Evolutionary conservation across 2,888 invertebrate genomes (phyloP), one percentile per base, ranked within the genome.

Genomic region (Sturmia bella): DNA sequence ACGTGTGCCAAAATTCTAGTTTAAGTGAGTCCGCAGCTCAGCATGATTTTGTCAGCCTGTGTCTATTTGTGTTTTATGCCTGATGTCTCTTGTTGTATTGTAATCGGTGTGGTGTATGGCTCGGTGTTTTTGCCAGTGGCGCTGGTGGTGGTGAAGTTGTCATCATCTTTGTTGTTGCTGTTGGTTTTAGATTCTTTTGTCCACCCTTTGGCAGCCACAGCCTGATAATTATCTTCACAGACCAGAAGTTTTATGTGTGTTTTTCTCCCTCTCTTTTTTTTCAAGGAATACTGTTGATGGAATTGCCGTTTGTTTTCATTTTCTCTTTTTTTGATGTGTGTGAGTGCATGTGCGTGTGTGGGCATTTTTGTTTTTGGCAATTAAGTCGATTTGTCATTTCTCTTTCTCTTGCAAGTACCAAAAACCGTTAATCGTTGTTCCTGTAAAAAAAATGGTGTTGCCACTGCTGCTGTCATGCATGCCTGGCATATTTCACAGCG

Each of bases 321-420:
- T 59, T 2, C n/a, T 13, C 1, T 3, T 69, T 4, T 48, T 12
- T 19, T 19, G 3, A 17, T 74, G n/a, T 21, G 17, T 48, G n/a
- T 54, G 6, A 64, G n/a, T 32, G 15, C 32, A 17, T 41, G 17
- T 66, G 21, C 24, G 24, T 59, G 17, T 59, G 27, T 43, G 52
- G 64, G 24, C 41, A n/a, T 70, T 43, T 57, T 59, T 68, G 78
- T 72, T 59, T 73, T 37, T 79, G 78, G 72, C 78, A 79, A 79
- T 79, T 79, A 79, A 79, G 72, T 79, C 78, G 72, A 79, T 79
- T 79, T 79, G 78, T 79, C 78, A 79, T 72, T 73, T 73, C 78
- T 59, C 78, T 52, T 79, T 52, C 72, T 43, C 21, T 13, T 9
- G 41, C 27, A 43, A 24, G 6, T 32, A 17, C 32, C 24, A 21